phyloP scores from a whole-genome alignment of 2,113 vertebrate genomes.

The Casuarius casuarius region DNA sequence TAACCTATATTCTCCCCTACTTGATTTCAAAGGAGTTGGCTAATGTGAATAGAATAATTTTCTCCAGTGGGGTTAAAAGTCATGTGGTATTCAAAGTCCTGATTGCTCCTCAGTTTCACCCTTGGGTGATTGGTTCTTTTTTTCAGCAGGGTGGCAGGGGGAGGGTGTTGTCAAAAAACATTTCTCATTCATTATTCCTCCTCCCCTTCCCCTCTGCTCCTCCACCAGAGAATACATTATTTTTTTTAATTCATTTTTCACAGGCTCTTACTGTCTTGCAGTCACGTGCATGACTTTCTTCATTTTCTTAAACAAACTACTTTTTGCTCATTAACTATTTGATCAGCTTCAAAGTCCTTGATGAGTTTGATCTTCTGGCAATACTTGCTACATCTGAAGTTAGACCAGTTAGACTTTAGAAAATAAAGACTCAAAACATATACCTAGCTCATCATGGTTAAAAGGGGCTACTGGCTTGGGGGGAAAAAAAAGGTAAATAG shows the following conservation, averaged over 20 bases:
- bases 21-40: neutral
- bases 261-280: neutral
- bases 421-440: neutral
- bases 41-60: neutral
- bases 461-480: neutral
- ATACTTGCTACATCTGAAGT: neutral
- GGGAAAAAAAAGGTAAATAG: neutral
- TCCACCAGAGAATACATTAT: neutral
- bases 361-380: neutral
- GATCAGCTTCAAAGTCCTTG: neutral
- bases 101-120: neutral
- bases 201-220: neutral
- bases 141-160: neutral
- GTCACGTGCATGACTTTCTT: neutral
- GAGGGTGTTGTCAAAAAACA: neutral
- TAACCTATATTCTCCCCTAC: neutral
- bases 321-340: neutral
- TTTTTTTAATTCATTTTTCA: neutral
- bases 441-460: neutral
- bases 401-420: neutral
- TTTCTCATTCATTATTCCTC: neutral
- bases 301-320: neutral
- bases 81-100: neutral
- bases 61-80: neutral
- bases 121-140: neutral